Conservation (phyloP, 2,888 invertebrate species). For the Dimorphilus gyrociliatus region DNA sequence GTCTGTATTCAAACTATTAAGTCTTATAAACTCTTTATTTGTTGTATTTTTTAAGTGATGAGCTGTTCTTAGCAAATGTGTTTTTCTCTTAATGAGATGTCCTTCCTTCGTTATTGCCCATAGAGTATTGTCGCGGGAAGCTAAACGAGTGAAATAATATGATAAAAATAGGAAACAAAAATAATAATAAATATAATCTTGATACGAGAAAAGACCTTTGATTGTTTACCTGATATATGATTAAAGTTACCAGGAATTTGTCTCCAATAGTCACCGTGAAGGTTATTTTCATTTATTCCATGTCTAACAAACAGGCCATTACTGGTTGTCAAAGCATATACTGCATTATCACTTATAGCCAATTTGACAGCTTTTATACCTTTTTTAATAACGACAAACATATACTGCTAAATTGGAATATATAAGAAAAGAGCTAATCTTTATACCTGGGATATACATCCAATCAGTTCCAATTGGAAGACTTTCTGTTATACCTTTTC, state of each 20-base stretch:
- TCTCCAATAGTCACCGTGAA: slow-evolving; percentile 32
- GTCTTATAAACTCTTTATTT: too few species aligned
- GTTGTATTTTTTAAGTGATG: too few species aligned
- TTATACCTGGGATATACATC: slow-evolving; percentile 39
- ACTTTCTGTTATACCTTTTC: slow-evolving; percentile 40
- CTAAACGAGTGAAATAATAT: too few species aligned
- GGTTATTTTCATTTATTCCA: slow-evolving; percentile 19
- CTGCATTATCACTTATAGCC: slow-evolving; percentile 26
- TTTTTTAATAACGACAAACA: slow-evolving; percentile 8
- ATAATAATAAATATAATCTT: too few species aligned
- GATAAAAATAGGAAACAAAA: too few species aligned
- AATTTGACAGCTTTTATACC: slow-evolving; percentile 38
- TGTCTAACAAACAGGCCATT: slow-evolving; percentile 26
- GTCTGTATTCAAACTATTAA: too few species aligned
- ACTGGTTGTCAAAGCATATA: slow-evolving; percentile 25
- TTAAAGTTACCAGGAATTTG: slow-evolving; percentile 25
- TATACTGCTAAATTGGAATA: neutral
- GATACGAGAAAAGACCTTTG: too few species aligned
- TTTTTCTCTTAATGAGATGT: too few species aligned
- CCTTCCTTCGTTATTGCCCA: too few species aligned
- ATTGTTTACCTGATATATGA: slow-evolving; percentile 23
- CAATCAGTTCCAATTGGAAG: slow-evolving; percentile 42
- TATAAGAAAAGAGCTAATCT: neutral
- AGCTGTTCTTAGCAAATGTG: too few species aligned
- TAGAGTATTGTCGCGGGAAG: too few species aligned